These are phyloP conservation scores for Pyrrhia umbra DNA, from an alignment of 2,888 invertebrate genomes.

Conservation along the genomic window DNA sequence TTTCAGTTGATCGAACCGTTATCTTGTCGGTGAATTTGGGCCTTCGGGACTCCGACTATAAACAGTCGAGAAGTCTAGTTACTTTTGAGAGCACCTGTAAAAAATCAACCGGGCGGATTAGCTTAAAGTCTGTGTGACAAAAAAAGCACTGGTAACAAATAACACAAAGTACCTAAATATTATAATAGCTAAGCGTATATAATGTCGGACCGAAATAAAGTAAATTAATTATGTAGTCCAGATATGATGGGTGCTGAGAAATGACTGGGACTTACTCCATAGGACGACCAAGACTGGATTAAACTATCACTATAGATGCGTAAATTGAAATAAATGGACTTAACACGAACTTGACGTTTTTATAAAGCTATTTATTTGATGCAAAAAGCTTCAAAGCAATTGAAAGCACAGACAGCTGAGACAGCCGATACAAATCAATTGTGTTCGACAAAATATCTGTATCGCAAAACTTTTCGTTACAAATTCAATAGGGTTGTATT, in stretches of 20 bases:
- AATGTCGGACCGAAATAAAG: no score
- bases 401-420: conserved; percentile 23
- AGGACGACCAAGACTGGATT: no score
- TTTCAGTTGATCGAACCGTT: no score
- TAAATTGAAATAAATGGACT: not conserved
- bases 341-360: not conserved
- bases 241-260: no score
- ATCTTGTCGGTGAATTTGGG: no score
- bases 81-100: not conserved
- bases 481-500: conserved; percentile 57
- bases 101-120: no score
- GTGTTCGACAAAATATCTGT: conserved; percentile 61
- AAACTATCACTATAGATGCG: not conserved
- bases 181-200: no score
- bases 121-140: no score
- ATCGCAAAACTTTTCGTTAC: conserved; percentile 53
- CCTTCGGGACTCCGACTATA: not conserved
- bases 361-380: conserved; percentile 23
- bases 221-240: no score
- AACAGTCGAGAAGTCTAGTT: not conserved
- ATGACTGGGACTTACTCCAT: no score
- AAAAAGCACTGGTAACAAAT: no score
- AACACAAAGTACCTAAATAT: no score
- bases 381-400: conserved; percentile 22
- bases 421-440: conserved; percentile 41